phyloP scores from a whole-genome alignment of 2,797 vertebrate species.

The Poliocrania exsul region DNA sequence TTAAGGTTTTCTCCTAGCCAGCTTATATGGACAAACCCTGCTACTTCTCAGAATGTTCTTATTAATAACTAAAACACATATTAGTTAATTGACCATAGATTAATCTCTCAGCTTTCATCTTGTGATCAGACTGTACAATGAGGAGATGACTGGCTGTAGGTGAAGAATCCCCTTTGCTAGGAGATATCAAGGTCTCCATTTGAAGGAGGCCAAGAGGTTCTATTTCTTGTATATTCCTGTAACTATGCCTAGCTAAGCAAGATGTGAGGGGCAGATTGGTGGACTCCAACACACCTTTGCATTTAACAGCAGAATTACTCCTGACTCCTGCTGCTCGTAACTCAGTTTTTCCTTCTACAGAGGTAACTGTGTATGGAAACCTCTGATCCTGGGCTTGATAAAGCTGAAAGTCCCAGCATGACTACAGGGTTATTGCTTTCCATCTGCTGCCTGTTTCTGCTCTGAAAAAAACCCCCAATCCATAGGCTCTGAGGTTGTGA shows the following conservation, averaged over 20 bases:
- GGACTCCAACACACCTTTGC: background rate
- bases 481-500: background rate
- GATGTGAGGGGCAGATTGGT: background rate
- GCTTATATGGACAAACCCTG: background rate
- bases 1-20: background rate
- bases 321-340: background rate
- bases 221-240: background rate
- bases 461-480: background rate
- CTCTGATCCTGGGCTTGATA: background rate
- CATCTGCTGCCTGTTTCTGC: background rate
- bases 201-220: background rate
- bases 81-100: background rate
- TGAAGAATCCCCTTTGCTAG: background rate
- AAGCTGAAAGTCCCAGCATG: background rate
- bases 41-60: background rate
- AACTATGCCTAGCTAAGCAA: background rate
- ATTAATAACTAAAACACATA: background rate
- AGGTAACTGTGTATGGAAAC: background rate
- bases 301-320: background rate
- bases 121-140: background rate
- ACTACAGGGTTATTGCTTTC: background rate
- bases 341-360: background rate
- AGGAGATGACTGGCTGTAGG: background rate
- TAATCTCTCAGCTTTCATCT: background rate
- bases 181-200: background rate